phyloP scores from a whole-genome alignment of 2,888 invertebrate genomes.

The Syritta pipiens region DNA sequence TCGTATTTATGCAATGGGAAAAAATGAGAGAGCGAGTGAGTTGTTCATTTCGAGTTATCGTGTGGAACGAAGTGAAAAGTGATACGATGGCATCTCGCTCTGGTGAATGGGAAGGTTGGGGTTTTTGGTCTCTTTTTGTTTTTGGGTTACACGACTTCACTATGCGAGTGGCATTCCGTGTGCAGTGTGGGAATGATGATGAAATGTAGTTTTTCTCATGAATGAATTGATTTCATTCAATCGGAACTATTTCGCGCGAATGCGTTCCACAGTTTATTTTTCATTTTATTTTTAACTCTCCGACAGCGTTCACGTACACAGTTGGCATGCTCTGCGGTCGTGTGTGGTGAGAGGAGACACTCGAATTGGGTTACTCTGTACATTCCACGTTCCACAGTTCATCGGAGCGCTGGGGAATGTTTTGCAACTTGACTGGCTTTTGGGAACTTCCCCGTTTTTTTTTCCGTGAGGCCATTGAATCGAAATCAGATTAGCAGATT shows the following conservation, averaged over 20 bases:
- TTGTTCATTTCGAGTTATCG: neutral
- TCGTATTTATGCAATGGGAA: neutral
- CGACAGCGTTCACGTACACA: too few relatives aligned
- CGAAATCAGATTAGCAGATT: conserved; percentile 12
- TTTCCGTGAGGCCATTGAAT: conserved; percentile 35
- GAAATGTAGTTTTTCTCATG: conserved; percentile 16
- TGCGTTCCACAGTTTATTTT: conserved; percentile 36
- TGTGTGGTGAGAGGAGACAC: neutral
- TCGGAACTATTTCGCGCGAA: neutral
- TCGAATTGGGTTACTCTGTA: neutral
- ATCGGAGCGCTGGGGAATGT: too few relatives aligned
- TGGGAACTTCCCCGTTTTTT: neutral
- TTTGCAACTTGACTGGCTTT: neutral
- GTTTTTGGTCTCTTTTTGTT: too few relatives aligned
- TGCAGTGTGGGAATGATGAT: neutral
- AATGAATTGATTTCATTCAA: conserved; percentile 18
- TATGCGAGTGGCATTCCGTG: too few relatives aligned
- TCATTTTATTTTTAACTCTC: neutral
- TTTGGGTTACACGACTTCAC: too few relatives aligned
- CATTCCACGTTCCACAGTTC: too few relatives aligned
- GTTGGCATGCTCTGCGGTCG: neutral
- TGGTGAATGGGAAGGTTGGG: too few relatives aligned
- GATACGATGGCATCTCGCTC: too few relatives aligned
- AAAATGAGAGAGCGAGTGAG: neutral
- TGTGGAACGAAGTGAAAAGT: conserved; percentile 15